Conservation (phyloP, 2,888 invertebrate species). For the Limnephilus lunatus region DNA sequence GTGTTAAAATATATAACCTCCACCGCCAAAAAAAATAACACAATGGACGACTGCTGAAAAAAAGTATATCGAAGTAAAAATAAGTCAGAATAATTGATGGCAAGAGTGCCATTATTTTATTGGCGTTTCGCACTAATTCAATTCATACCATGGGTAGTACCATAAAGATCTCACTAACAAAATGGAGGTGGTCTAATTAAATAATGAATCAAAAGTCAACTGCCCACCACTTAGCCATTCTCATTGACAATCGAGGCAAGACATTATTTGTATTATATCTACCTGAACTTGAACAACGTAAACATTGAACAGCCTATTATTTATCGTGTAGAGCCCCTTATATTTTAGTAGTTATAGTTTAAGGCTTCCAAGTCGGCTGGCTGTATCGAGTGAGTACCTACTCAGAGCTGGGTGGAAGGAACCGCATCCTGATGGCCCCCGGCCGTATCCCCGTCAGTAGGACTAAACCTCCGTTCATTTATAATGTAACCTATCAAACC, state of each 20-base stretch:
- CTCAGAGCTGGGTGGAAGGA: constrained; percentile 15
- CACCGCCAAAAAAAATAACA: too few relatives aligned
- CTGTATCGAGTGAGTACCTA: background rate
- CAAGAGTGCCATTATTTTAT: background rate
- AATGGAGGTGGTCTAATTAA: background rate
- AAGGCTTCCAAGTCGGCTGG: background rate
- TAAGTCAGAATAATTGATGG: too few relatives aligned
- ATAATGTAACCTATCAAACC: constrained; percentile 46
- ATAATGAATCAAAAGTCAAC: background rate
- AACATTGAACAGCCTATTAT: background rate
- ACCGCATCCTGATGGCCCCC: constrained; percentile 34
- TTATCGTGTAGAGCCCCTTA: background rate
- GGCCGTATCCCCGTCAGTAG: constrained; percentile 38
- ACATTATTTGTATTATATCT: background rate
- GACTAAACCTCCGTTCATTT: constrained; percentile 34
- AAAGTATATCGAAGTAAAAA: too few relatives aligned
- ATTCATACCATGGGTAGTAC: background rate
- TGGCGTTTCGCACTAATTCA: background rate
- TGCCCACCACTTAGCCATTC: background rate
- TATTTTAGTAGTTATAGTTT: background rate
- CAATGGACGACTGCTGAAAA: too few relatives aligned
- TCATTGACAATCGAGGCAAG: background rate
- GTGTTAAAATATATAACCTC: background rate
- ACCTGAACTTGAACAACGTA: background rate
- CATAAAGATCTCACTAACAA: background rate